These are phyloP conservation scores for Apotomis capreana DNA, from an alignment of 2,888 invertebrate genomes.

Conservation along the genomic window DNA sequence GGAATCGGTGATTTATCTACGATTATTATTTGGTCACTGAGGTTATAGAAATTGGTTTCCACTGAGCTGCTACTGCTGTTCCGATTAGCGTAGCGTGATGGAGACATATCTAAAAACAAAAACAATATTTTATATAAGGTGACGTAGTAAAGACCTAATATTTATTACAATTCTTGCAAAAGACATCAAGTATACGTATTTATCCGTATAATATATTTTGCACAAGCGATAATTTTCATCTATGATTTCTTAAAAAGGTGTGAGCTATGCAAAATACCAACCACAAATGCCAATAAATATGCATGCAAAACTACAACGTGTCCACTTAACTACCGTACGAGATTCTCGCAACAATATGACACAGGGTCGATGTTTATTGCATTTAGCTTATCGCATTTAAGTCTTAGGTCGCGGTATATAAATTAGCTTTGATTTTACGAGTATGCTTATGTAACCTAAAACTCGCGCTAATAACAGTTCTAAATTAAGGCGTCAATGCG, in stretches of 20 bases:
- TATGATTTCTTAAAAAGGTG: slow-evolving; percentile 1
- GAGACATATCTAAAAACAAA: slow-evolving; percentile 84
- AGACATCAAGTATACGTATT: background rate
- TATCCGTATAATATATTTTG: background rate
- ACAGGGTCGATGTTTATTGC: slow-evolving; percentile 23
- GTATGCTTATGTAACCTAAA: slow-evolving; percentile 8
- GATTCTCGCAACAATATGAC: slow-evolving; percentile 19
- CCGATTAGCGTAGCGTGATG: slow-evolving; percentile 84
- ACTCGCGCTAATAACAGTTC: background rate
- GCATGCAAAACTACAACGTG: slow-evolving; percentile 6
- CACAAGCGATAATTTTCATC: background rate
- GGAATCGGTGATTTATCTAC: slow-evolving; percentile 83
- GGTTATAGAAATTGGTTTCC: slow-evolving; percentile 87
- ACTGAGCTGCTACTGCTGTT: slow-evolving; percentile 85
- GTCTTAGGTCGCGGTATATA: slow-evolving; percentile 19
- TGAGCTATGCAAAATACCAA: slow-evolving; percentile 7
- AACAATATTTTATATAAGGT: background rate
- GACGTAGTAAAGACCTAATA: no score
- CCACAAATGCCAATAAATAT: slow-evolving; percentile 18
- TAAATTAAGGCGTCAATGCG: background rate
- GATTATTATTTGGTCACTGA: slow-evolving; percentile 84
- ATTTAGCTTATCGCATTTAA: slow-evolving; percentile 25
- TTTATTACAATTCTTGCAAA: background rate
- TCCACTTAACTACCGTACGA: slow-evolving; percentile 11
- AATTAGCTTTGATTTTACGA: slow-evolving; percentile 25